phyloP scores from a whole-genome alignment of 2,797 vertebrate genomes.

The Mastacembelus armatus region DNA sequence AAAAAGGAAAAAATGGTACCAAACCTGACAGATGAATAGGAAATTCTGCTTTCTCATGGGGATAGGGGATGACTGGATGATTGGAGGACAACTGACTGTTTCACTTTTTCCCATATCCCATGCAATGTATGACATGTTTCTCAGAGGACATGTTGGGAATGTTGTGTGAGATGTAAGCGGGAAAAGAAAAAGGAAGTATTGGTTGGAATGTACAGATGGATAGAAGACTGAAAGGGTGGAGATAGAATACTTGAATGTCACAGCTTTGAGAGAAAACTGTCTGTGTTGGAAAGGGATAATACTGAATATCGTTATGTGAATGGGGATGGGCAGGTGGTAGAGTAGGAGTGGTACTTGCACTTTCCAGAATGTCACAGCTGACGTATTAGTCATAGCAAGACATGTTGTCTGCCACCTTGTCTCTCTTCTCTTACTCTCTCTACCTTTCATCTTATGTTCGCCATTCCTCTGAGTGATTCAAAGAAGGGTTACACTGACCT shows the following conservation, averaged over 20 bases:
- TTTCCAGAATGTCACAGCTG: constrained; percentile 35
- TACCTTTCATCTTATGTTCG: constrained; percentile 38
- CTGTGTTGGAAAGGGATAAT: constrained; percentile 11
- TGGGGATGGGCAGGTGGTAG: not conserved
- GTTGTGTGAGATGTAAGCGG: not conserved
- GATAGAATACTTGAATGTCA: constrained; percentile 30
- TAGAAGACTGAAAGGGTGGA: not conserved
- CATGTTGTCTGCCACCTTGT: constrained; percentile 5
- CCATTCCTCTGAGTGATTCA: too few relatives aligned
- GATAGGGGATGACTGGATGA: not conserved
- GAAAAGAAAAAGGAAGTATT: not conserved
- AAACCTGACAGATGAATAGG: constrained; percentile 9
- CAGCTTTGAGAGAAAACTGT: constrained; percentile 28
- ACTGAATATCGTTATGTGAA: constrained; percentile 1
- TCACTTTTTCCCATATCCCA: constrained; percentile 3
- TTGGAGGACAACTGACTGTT: constrained; percentile 20
- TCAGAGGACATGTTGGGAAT: not conserved
- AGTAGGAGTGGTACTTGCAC: constrained; percentile 24
- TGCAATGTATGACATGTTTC: too few relatives aligned
- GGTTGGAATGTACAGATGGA: not conserved
- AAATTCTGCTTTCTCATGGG: constrained; percentile 8
- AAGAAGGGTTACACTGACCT: too few relatives aligned
- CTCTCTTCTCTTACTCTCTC: constrained; percentile 30
- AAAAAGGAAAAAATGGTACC: not conserved
- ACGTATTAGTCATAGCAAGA: constrained; percentile 20